Base-by-base conservation (phyloP, 2,113 vertebrate species). In the Elaphurus davidianus region DNA sequence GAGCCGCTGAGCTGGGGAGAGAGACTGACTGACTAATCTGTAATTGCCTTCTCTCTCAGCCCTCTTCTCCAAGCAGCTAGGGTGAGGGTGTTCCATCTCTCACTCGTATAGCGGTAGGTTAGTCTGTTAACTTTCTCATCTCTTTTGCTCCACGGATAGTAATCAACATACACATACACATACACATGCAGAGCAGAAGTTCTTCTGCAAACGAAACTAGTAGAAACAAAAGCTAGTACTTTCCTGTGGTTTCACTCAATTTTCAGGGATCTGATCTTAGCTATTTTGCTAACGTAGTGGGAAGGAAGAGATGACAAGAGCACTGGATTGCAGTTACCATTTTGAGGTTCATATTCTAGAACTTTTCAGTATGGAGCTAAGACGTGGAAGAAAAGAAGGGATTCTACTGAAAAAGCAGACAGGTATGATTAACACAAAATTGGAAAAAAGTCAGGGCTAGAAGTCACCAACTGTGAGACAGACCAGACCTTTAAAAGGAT, bases 361-460 rank as follows among this genome's bases (percentile, higher is more conserved):
- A 91, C 78, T 86, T 96, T 92, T 95, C 88, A 96, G 92, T 95
- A 97, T 94, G 36, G 78, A 97, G 90, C 25, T 90, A 97, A 97
- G 33, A 92, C 43, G 50, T 36, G 64, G 28, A 55, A 91, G 85
- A n/a, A 90, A 95, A 96, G 91, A 54, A 40, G 64, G 55, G 33
- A 90, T 88, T 94, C 87, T 64, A 90, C 82, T 90, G 84, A 97
- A 96, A 97, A 94, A 87, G 57, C 54, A 95, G 40, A 94, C 36
- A 82, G 47, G 87, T 93, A 17, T 83, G n/a, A 95, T 74, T 91
- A 96, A 97, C 30, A 92, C 36, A 90, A 81, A 93, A 71, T 36
- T 10, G 21, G 45, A 60, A 95, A 95, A 93, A 78, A 93, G 36
- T n/a, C 57, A 90, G 54, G 60, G 55, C 10, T 30, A 50, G 71